Conservation (phyloP, 2,797 vertebrate genomes). For the Hippopotamyrus pictus region DNA sequence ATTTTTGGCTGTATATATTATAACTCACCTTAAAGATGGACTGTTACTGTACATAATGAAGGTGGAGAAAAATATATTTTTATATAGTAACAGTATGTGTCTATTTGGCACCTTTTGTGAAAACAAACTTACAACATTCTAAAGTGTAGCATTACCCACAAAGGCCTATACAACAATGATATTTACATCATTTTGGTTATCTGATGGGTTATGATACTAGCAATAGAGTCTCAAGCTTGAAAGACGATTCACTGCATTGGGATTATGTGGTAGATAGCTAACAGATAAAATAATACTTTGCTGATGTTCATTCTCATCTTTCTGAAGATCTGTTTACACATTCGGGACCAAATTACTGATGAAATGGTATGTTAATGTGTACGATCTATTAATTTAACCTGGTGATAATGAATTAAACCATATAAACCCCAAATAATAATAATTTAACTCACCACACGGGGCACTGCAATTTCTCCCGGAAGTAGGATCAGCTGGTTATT, state of each 20-base stretch:
- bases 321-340: not conserved
- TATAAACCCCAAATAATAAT: not conserved
- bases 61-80: not conserved
- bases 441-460: not conserved
- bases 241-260: not conserved
- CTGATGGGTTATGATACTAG: not conserved
- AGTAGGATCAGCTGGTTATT: not conserved
- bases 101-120: not conserved
- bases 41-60: not conserved
- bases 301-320: not conserved
- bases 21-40: not conserved
- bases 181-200: not conserved
- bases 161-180: not conserved
- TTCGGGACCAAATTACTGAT: not conserved
- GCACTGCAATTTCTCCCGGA: not conserved
- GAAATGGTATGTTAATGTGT: not conserved
- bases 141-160: not conserved
- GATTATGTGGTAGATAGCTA: not conserved
- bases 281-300: not conserved
- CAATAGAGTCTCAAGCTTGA: not conserved
- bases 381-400: not conserved
- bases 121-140: not conserved
- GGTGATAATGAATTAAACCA: not conserved
- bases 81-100: not conserved
- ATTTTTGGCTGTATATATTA: not conserved